Conservation (phyloP, 2,797 vertebrate species). For the Rhinella marina region DNA sequence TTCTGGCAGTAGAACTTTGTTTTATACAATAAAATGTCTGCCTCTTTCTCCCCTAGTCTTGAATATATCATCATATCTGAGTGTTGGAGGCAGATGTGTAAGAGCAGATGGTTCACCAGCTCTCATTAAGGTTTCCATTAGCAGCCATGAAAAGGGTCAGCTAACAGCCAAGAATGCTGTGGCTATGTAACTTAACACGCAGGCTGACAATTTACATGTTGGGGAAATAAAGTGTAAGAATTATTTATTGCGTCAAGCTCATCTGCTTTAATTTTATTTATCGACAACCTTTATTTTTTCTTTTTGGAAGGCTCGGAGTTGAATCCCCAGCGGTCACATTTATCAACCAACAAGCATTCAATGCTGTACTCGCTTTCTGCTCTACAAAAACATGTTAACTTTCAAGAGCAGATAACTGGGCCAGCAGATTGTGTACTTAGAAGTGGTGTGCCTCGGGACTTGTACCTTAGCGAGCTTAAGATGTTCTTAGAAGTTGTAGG, state of each 20-base stretch:
- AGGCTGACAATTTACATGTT: constrained; percentile 57
- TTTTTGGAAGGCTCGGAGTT: background rate
- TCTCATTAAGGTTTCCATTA: constrained; percentile 61
- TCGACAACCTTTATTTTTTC: constrained; percentile 31
- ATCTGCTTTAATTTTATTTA: constrained; percentile 34
- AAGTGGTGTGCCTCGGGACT: constrained; percentile 22
- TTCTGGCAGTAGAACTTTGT: background rate
- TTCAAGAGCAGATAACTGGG: constrained; percentile 29
- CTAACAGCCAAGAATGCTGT: constrained; percentile 53
- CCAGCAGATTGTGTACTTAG: constrained; percentile 20
- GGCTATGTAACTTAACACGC: constrained; percentile 58
- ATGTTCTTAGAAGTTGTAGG: constrained; percentile 39
- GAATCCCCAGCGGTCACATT: constrained; percentile 32
- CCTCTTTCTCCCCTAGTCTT: background rate
- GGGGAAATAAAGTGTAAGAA: constrained; percentile 51
- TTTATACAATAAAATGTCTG: constrained; percentile 17
- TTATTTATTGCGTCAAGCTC: constrained; percentile 38
- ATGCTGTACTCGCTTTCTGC: constrained; percentile 1
- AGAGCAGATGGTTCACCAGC: constrained; percentile 57
- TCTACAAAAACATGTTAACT: constrained; percentile 28
- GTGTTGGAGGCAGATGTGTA: constrained; percentile 58
- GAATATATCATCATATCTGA: constrained; percentile 48
- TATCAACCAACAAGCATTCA: constrained; percentile 21
- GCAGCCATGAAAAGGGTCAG: constrained; percentile 55
- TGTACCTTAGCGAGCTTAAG: constrained; percentile 3